These are phyloP conservation scores for Toxotes jaculatrix DNA, from an alignment of 2,113 vertebrate species.

Conservation along the genomic window DNA sequence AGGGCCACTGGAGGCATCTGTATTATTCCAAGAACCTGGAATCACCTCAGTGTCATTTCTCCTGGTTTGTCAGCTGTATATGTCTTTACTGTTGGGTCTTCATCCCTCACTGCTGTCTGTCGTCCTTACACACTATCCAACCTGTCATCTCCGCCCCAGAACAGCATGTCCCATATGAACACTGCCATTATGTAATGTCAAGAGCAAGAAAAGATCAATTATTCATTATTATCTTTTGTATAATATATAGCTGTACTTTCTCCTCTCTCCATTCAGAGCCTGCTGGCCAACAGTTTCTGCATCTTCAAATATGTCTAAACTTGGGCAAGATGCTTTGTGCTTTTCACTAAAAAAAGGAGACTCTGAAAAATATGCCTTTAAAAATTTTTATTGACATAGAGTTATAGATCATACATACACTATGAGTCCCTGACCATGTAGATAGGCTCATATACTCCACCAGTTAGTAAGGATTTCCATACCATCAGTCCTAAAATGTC, in stretches of 20 bases:
- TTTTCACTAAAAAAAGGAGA: background rate
- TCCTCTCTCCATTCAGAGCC: constrained; percentile 5
- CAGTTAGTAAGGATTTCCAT: background rate
- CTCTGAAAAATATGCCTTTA: background rate
- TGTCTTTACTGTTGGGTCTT: background rate
- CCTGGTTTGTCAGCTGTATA: background rate
- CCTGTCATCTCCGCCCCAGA: constrained; percentile 33
- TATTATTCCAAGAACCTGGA: background rate
- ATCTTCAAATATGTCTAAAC: constrained; percentile 13
- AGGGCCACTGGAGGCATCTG: background rate
- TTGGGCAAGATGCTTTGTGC: background rate
- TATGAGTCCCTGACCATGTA: background rate
- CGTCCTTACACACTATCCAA: constrained; percentile 8
- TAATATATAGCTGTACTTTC: constrained; percentile 67
- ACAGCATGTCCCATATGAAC: constrained; percentile 45
- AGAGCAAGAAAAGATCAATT: constrained; percentile 63
- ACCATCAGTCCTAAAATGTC: background rate
- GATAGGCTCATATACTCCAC: background rate
- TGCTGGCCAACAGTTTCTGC: background rate
- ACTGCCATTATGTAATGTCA: constrained; percentile 66
- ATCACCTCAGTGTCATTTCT: background rate
- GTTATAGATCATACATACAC: background rate
- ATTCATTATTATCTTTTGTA: constrained; percentile 76
- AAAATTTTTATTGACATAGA: background rate
- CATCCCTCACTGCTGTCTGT: background rate